phyloP scores from a whole-genome alignment of 2,797 vertebrate species.

The Trichosurus vulpecula region DNA sequence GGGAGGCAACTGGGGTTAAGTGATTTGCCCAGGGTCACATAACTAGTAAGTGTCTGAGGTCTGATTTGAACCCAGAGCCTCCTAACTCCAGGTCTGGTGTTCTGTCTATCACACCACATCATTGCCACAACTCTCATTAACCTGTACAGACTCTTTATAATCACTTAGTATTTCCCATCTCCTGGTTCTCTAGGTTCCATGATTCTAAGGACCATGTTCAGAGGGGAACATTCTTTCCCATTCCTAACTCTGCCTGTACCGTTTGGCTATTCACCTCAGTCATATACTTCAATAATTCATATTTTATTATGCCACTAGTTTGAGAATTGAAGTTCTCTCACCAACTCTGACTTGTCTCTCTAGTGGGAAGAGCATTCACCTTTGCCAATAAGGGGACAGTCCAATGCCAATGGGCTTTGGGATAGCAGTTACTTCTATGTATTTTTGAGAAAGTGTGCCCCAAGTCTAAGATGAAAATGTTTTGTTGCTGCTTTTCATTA shows the following conservation, averaged over 20 bases:
- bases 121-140: not conserved
- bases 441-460: not conserved
- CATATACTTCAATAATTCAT: not conserved
- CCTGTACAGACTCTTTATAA: not conserved
- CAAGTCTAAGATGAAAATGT: not conserved
- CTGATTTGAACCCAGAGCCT: no score
- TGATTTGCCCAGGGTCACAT: no score
- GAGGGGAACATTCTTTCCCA: not conserved
- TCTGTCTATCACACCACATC: no score
- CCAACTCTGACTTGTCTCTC: not conserved
- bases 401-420: not conserved
- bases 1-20: no score
- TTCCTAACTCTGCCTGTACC: not conserved
- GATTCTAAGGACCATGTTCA: not conserved
- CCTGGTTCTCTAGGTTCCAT: not conserved
- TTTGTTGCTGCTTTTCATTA: not conserved
- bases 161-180: not conserved
- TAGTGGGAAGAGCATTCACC: not conserved
- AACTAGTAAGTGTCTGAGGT: no score
- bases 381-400: not conserved
- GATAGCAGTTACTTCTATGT: not conserved
- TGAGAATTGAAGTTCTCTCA: not conserved
- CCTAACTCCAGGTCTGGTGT: no score
- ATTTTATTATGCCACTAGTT: not conserved
- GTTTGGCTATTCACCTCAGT: not conserved